Evolutionary conservation across 2,888 invertebrate genomes (phyloP).

Genomic region (Tanypteryx hageni): DNA sequence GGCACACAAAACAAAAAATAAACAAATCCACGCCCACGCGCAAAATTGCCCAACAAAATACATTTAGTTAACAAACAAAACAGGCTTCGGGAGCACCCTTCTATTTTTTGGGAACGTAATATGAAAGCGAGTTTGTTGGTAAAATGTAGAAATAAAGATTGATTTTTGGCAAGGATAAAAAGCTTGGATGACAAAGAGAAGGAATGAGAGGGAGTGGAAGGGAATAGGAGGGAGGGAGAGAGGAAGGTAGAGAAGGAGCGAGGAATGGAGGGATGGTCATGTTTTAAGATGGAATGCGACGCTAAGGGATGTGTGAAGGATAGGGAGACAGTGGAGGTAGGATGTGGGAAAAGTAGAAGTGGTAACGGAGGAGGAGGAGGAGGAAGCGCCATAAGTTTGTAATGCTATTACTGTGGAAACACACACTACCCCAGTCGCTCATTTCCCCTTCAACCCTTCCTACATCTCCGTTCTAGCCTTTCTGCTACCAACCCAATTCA

Average conservation of each 20-base stretch:
- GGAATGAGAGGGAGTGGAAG: background rate
- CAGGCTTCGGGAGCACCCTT: too few relatives aligned
- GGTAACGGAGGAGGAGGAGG: background rate
- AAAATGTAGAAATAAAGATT: background rate
- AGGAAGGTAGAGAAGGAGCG: background rate
- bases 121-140: too few relatives aligned
- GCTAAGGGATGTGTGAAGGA: background rate
- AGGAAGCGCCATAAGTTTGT: conserved; percentile 61
- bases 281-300: background rate
- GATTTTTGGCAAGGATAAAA: background rate
- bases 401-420: conserved; percentile 56
- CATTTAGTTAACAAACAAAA: too few relatives aligned
- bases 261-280: background rate
- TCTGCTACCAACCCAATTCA: background rate
- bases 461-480: background rate
- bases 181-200: background rate
- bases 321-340: background rate
- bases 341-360: background rate
- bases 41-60: too few relatives aligned
- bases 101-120: too few relatives aligned
- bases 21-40: too few relatives aligned
- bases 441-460: background rate
- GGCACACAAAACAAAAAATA: too few relatives aligned
- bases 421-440: conserved; percentile 35
- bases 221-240: background rate